Conservation (phyloP, 2,113 vertebrate genomes). For the Equus quagga region DNA sequence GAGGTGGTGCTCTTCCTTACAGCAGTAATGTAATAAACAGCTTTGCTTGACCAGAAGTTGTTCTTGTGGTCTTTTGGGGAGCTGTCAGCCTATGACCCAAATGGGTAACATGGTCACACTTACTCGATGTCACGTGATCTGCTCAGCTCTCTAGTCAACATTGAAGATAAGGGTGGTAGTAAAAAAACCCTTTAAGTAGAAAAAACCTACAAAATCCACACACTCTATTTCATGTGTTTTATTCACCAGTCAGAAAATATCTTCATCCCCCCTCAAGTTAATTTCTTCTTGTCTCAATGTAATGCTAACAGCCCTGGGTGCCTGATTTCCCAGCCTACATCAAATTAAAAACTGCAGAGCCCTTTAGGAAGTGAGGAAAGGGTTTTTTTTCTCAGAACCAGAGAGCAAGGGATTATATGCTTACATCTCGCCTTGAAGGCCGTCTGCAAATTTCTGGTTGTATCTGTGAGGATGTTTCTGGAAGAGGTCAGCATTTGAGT, state of each 20-base stretch:
- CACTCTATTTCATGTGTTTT: not conserved
- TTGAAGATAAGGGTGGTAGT: not conserved
- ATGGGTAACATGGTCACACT: not conserved
- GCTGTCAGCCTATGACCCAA: not conserved
- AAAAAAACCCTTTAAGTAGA: not conserved
- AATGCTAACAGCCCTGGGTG: not conserved
- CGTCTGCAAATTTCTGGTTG: not conserved
- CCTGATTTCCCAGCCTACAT: not conserved
- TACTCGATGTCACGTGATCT: not conserved
- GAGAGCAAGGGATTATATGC: not conserved
- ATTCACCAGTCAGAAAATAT: not conserved
- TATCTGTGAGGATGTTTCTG: not conserved
- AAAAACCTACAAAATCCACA: not conserved
- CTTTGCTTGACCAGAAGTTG: not conserved
- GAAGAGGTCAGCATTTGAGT: not conserved
- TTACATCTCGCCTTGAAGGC: not conserved
- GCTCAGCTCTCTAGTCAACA: not conserved
- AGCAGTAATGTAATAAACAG: not conserved
- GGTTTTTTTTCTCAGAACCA: not conserved
- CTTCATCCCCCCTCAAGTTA: not conserved
- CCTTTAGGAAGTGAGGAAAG: not conserved
- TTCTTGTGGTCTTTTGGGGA: not conserved
- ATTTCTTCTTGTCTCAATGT: not conserved
- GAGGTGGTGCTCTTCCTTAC: not conserved
- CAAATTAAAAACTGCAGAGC: not conserved